These are phyloP conservation scores for Ciconia maguari DNA, from an alignment of 2,113 vertebrate genomes.

Conservation along the genomic window DNA sequence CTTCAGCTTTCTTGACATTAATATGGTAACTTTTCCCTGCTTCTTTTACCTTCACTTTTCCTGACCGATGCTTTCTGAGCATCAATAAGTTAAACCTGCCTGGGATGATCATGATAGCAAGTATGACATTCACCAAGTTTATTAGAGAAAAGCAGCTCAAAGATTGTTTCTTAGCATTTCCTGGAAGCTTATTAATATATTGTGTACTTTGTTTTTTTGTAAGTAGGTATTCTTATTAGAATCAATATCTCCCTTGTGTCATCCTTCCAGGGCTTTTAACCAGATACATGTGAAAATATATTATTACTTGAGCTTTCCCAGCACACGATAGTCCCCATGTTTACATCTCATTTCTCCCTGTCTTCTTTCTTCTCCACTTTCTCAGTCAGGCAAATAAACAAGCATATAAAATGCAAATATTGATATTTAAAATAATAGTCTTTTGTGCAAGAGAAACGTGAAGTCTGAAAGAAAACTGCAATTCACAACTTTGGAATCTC, in stretches of 20 bases:
- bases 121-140: neutral
- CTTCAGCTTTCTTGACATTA: neutral
- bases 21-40: neutral
- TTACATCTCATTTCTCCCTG: neutral
- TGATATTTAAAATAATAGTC: conserved; percentile 61
- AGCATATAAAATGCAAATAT: conserved; percentile 62
- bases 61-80: neutral
- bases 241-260: neutral
- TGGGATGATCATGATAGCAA: neutral
- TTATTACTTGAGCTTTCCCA: neutral
- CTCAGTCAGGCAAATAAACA: conserved; percentile 13
- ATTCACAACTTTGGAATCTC: conserved; percentile 7
- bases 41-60: neutral
- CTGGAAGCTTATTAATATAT: neutral
- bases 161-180: neutral
- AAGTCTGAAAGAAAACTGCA: conserved; percentile 6
- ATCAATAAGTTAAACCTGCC: neutral
- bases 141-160: neutral
- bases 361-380: neutral
- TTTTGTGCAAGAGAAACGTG: conserved; percentile 15
- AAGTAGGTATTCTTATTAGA: neutral
- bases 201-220: neutral
- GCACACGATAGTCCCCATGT: neutral
- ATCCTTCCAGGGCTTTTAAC: conserved; percentile 21
- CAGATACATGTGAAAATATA: neutral